Evolutionary conservation across 2,113 vertebrate species (phyloP).

Genomic region (Dicaeum eximium): DNA sequence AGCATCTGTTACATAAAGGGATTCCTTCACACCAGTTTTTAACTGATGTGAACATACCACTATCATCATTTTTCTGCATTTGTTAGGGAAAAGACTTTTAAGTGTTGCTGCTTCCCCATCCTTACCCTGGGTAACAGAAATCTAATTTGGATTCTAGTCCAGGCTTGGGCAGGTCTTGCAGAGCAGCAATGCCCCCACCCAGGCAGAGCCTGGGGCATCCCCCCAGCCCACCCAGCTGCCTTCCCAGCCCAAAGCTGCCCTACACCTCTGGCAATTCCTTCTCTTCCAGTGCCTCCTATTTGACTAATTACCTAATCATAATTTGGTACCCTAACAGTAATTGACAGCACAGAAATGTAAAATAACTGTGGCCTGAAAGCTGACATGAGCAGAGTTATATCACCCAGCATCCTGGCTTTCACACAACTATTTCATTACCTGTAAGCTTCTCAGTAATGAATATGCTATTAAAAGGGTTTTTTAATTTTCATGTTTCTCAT

Average conservation of each 20-base stretch:
- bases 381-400: slow-evolving; percentile 15
- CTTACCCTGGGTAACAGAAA: neutral
- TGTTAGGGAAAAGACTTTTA: neutral
- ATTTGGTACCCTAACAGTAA: slow-evolving; percentile 48
- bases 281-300: neutral
- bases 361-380: neutral
- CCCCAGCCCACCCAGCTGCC: neutral
- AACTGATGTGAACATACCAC: neutral
- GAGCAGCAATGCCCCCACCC: neutral
- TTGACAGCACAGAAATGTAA: slow-evolving; percentile 49
- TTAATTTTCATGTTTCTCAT: slow-evolving; percentile 67
- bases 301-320: slow-evolving; percentile 49
- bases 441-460: slow-evolving; percentile 61
- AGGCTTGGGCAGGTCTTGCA: neutral
- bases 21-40: neutral
- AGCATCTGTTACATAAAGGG: neutral
- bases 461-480: slow-evolving; percentile 60
- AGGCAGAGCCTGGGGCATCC: neutral
- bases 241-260: neutral
- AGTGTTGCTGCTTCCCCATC: neutral
- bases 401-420: slow-evolving; percentile 28
- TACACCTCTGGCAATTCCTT: neutral
- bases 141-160: neutral
- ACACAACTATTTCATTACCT: slow-evolving; percentile 47
- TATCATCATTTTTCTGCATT: neutral